Evolutionary conservation across 2,888 invertebrate species (phyloP).

Genomic region (Spatulosminthurus flaviceps): DNA sequence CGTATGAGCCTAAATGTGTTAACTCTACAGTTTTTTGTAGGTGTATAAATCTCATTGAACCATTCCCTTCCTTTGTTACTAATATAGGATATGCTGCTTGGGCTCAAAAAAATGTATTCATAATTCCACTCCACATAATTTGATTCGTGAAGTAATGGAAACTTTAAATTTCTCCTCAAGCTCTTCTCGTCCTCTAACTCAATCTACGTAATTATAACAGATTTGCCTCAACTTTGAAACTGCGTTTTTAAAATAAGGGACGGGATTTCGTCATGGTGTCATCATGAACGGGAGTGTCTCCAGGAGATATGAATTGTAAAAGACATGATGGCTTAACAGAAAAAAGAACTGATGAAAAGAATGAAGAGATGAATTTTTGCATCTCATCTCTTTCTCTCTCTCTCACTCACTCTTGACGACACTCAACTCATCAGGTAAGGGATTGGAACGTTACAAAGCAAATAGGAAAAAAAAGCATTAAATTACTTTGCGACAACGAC

Average conservation of each 20-base stretch:
- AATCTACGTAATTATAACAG: neutral
- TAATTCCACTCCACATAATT: neutral
- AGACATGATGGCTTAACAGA: neutral
- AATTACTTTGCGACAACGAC: conserved; percentile 31
- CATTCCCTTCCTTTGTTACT: neutral
- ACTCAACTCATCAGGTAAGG: conserved; percentile 18
- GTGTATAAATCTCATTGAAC: neutral
- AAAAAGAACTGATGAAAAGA: conserved; percentile 3
- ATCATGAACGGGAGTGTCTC: conserved; percentile 23
- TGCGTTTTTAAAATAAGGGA: neutral
- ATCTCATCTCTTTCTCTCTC: neutral
- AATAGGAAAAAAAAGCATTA: conserved; percentile 32
- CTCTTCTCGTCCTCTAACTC: neutral
- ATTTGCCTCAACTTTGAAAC: neutral
- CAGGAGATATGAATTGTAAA: neutral
- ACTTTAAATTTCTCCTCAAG: conserved; percentile 1
- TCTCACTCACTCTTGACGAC: neutral
- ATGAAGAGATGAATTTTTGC: neutral
- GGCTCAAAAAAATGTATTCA: conserved; percentile 19
- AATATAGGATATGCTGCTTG: no score
- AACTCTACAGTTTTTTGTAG: neutral
- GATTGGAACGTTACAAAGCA: conserved; percentile 23
- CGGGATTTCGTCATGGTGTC: conserved; percentile 30
- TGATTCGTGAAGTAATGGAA: neutral
- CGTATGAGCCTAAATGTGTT: neutral